Evolutionary conservation across 2,113 vertebrate genomes (phyloP).

Genomic region (Platysternon megacephalum): DNA sequence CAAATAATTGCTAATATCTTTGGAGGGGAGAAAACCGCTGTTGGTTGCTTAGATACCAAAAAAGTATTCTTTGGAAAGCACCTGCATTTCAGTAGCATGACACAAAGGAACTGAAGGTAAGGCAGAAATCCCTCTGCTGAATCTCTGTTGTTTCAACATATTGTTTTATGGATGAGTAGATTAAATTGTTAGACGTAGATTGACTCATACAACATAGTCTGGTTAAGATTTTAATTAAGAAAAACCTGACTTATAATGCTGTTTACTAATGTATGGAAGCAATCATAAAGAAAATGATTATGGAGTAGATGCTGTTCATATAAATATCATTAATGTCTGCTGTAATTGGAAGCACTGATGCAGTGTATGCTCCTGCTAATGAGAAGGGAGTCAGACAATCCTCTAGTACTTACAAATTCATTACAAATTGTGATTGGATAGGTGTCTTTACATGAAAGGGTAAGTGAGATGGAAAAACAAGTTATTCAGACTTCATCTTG

Average conservation of each 20-base stretch:
- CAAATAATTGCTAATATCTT: background rate
- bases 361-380: conserved; percentile 1
- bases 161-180: background rate
- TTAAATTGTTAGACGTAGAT: background rate
- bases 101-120: background rate
- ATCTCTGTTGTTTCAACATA: background rate
- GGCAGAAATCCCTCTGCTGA: background rate
- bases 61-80: fast-evolving
- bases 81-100: background rate
- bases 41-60: background rate
- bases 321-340: conserved; percentile 53
- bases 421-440: conserved; percentile 13
- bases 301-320: background rate
- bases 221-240: background rate
- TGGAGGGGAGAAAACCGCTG: background rate
- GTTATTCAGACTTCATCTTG: conserved; percentile 33
- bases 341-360: background rate
- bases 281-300: conserved; percentile 10
- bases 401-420: background rate
- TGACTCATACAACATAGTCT: background rate
- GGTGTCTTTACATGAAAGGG: background rate
- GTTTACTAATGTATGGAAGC: background rate
- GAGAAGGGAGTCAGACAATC: background rate
- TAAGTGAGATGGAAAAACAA: conserved; percentile 28
- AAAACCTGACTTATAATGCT: background rate